A percentile compares a stretch with the other conserved stretches of the same genome.
Conservation (phyloP, 1,140 invertebrate species). For the Galleria mellonella region DNA sequence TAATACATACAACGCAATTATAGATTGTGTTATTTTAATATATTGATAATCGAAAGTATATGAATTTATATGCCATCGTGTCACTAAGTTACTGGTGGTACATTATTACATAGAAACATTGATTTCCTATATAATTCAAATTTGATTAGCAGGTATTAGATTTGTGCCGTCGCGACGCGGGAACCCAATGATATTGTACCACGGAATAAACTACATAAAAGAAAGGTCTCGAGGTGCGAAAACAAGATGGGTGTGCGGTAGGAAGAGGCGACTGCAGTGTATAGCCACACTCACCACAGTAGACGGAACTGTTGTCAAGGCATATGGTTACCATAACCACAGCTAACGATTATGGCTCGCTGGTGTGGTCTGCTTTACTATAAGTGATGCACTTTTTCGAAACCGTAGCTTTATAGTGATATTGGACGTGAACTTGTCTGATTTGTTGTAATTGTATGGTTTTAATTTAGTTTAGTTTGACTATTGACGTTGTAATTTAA, state of each 20-base stretch:
- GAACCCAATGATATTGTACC: slow-evolving; percentile 44
- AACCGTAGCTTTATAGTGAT: too few species aligned
- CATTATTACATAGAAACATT: too few species aligned
- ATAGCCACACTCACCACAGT: slow-evolving; percentile 36
- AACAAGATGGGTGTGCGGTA: slow-evolving; percentile 43
- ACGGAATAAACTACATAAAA: slow-evolving; percentile 37
- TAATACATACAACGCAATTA: too few species aligned
- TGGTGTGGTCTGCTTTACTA: too few species aligned
- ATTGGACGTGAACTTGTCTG: slow-evolving; percentile 1
- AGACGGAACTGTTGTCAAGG: slow-evolving; percentile 26
- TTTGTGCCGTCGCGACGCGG: slow-evolving; percentile 36
- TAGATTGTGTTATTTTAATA: too few species aligned
- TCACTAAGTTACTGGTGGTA: too few species aligned
- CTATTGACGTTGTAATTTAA: too few species aligned
- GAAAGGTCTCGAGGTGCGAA: slow-evolving; percentile 24
- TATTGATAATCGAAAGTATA: too few species aligned
- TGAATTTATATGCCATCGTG: too few species aligned
- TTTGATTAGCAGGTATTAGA: slow-evolving; percentile 17
- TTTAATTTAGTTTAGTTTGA: slow-evolving; percentile 1
- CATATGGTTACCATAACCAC: slow-evolving; percentile 38
- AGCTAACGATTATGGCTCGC: slow-evolving; percentile 14
- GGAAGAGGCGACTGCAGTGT: slow-evolving; percentile 36
- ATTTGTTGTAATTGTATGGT: slow-evolving; percentile 1
- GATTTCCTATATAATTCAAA: too few species aligned
- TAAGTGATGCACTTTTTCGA: too few species aligned